Evolutionary conservation across 2,797 vertebrate genomes (phyloP).

Genomic region (Sebastes hubbsi): DNA sequence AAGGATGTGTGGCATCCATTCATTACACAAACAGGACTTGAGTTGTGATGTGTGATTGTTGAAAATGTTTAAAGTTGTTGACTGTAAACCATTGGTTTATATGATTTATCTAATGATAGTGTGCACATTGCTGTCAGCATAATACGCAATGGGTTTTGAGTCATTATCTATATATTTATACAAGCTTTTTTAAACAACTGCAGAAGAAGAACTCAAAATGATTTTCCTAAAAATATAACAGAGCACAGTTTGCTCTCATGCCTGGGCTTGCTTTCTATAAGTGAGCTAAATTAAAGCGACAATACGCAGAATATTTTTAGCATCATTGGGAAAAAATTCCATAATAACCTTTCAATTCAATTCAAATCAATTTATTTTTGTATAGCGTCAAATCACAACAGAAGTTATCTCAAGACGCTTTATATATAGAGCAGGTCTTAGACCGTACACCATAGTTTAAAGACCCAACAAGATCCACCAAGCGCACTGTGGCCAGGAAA

Average conservation of each 20-base stretch:
- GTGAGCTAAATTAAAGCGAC: neutral
- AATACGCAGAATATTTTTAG: too few species aligned
- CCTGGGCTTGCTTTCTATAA: neutral
- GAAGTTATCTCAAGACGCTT: too few species aligned
- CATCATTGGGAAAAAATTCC: too few species aligned
- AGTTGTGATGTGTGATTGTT: constrained; percentile 19
- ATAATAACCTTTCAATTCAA: too few species aligned
- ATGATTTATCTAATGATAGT: neutral
- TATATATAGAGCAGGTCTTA: too few species aligned
- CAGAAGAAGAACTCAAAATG: neutral
- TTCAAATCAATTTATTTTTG: too few species aligned
- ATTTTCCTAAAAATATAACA: neutral
- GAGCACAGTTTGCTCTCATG: neutral
- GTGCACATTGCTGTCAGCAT: neutral
- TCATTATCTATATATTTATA: constrained; percentile 5
- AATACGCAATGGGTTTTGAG: neutral
- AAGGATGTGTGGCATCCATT: constrained; percentile 33
- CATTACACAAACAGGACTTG: constrained; percentile 22
- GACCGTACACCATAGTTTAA: too few species aligned
- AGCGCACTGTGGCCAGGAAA: too few species aligned
- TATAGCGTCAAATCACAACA: too few species aligned
- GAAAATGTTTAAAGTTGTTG: constrained; percentile 6
- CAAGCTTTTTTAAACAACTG: neutral
- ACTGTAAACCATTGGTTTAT: neutral
- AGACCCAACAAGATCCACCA: too few species aligned